These are phyloP conservation scores for Salmo trutta DNA, from an alignment of 2,797 vertebrate species.

Conservation along the genomic window DNA sequence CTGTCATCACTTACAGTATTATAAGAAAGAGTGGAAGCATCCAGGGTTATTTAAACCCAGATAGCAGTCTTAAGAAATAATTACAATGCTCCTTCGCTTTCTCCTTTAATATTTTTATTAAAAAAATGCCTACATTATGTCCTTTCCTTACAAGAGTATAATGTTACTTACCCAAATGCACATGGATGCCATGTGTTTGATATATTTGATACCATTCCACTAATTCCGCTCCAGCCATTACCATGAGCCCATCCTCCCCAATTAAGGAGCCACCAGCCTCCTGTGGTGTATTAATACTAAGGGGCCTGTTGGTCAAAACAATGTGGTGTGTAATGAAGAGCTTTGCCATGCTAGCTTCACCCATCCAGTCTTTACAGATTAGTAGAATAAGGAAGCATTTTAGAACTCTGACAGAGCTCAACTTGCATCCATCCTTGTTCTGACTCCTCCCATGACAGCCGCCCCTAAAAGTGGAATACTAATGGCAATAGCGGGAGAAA, in stretches of 20 bases:
- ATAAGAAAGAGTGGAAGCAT: constrained; percentile 17
- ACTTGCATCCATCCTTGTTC: constrained; percentile 29
- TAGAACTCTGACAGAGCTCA: constrained; percentile 14
- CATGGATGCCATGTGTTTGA: no score
- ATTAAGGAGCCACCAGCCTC: no score
- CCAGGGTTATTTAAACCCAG: constrained; percentile 33
- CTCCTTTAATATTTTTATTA: constrained; percentile 11
- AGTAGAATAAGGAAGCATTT: background rate
- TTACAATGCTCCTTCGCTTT: constrained; percentile 37
- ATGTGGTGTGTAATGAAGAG: no score
- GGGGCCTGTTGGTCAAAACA: background rate
- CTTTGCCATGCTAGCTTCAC: no score
- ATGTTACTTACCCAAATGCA: background rate
- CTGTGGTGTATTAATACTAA: background rate
- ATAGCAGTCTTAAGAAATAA: constrained; percentile 29
- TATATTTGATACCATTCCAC: no score
- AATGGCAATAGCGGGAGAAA: no score
- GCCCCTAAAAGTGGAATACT: background rate
- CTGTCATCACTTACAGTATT: background rate
- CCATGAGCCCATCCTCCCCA: no score
- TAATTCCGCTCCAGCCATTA: no score
- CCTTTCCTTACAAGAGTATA: constrained; percentile 9
- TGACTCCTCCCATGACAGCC: constrained; percentile 18
- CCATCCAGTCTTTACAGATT: background rate
- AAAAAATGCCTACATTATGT: background rate